Evolutionary conservation across 1,140 invertebrate species (phyloP).

Genomic region (Rhagoletis pomonella): DNA sequence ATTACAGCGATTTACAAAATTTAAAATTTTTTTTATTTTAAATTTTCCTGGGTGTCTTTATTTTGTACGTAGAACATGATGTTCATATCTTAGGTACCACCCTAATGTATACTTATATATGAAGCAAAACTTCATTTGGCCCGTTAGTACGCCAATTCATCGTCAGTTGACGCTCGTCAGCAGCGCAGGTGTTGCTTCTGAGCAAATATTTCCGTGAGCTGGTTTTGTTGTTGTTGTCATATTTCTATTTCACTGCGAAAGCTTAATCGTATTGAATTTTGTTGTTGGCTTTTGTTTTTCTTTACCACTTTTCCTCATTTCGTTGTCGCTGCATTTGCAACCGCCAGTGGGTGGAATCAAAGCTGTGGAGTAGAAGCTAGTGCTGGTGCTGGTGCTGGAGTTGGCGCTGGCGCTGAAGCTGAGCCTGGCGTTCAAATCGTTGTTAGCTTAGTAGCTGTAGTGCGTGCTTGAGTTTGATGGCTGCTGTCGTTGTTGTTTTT

Average conservation of each 20-base stretch:
- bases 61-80: too few species aligned
- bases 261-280: slow-evolving; percentile 40
- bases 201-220: neutral
- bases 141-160: neutral
- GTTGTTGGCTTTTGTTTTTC: slow-evolving; percentile 25
- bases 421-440: neutral
- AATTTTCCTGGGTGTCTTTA: too few species aligned
- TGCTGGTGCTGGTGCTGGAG: neutral
- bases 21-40: too few species aligned
- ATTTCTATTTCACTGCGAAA: slow-evolving; percentile 3
- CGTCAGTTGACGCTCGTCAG: neutral
- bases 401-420: neutral
- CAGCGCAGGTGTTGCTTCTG: neutral
- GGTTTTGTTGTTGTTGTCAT: neutral
- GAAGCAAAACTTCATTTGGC: neutral
- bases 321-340: neutral
- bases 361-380: neutral
- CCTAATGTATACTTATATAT: too few species aligned
- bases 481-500: neutral
- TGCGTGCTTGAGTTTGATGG: neutral
- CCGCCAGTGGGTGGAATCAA: too few species aligned
- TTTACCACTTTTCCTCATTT: neutral
- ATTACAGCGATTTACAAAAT: too few species aligned
- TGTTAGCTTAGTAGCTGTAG: slow-evolving; percentile 10
- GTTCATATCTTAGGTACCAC: too few species aligned